Conservation (phyloP, 2,888 invertebrate species). For the Synanthedon andrenaeformis region DNA sequence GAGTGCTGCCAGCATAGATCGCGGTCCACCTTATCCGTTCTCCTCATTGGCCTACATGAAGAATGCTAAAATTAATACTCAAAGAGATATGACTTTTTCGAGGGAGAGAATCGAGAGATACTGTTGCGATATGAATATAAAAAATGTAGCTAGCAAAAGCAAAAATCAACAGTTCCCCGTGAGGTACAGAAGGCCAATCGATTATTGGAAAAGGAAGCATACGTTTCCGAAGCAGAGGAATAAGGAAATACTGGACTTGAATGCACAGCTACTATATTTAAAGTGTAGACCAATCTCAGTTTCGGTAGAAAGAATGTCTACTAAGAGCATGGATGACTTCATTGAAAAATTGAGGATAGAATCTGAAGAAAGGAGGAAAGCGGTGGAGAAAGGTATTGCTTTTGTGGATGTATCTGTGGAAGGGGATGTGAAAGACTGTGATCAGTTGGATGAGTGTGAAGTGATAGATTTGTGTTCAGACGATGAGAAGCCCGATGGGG, state of each 20-base stretch:
- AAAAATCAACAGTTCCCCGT: conserved; percentile 52
- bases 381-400: conserved; percentile 46
- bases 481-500: conserved; percentile 63
- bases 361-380: conserved; percentile 23
- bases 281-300: conserved; percentile 64
- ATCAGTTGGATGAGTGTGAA: conserved; percentile 61
- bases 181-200: conserved; percentile 53
- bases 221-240: conserved; percentile 52
- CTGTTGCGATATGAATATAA: conserved; percentile 41
- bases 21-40: conserved; percentile 60
- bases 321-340: conserved; percentile 49
- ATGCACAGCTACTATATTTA: conserved; percentile 59
- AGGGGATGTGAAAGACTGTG: conserved; percentile 28
- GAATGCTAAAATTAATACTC: conserved; percentile 38
- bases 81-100: conserved; percentile 40
- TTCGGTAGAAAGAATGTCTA: conserved; percentile 47
- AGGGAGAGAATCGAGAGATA: conserved; percentile 57
- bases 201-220: conserved; percentile 56
- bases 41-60: conserved; percentile 57
- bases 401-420: conserved; percentile 48
- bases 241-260: conserved; percentile 49
- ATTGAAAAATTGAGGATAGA: conserved; percentile 40
- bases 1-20: conserved; percentile 40
- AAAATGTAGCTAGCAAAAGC: conserved; percentile 44
- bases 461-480: conserved; percentile 79